Conservation (phyloP, 1,140 invertebrate species). For the Ostrea denselamellosa region DNA sequence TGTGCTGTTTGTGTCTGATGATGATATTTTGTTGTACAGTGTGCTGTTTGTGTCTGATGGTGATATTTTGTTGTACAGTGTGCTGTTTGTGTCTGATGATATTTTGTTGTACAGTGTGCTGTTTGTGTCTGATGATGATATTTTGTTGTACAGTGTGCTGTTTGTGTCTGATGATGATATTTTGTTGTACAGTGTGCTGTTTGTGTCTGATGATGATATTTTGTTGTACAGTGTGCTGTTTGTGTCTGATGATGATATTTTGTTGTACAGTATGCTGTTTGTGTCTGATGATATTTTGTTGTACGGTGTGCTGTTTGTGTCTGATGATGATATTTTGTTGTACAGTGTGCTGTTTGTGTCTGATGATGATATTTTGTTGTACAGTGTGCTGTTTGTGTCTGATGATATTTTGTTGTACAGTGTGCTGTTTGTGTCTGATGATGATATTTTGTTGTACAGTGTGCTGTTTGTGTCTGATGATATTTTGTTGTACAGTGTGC, state of each 20-base stretch:
- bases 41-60: constrained; percentile 97
- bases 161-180: constrained; percentile 90
- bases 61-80: constrained; percentile 82
- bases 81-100: constrained; percentile 93
- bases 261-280: constrained; percentile 90
- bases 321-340: constrained; percentile 77
- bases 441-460: constrained; percentile 80
- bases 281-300: constrained; percentile 84
- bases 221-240: constrained; percentile 89
- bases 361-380: constrained; percentile 63
- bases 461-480: constrained; percentile 94
- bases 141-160: constrained; percentile 86
- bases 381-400: constrained; percentile 96
- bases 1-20: constrained; percentile 97
- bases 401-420: constrained; percentile 80
- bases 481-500: constrained; percentile 84
- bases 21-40: constrained; percentile 80
- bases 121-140: constrained; percentile 90
- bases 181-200: constrained; percentile 88
- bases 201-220: constrained; percentile 88
- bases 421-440: constrained; percentile 97
- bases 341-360: constrained; percentile 97
- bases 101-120: constrained; percentile 86
- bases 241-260: constrained; percentile 86
- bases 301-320: constrained; percentile 95